Base-by-base conservation (phyloP, 2,888 invertebrate genomes). In the Dyspetes luteomarginatus region DNA sequence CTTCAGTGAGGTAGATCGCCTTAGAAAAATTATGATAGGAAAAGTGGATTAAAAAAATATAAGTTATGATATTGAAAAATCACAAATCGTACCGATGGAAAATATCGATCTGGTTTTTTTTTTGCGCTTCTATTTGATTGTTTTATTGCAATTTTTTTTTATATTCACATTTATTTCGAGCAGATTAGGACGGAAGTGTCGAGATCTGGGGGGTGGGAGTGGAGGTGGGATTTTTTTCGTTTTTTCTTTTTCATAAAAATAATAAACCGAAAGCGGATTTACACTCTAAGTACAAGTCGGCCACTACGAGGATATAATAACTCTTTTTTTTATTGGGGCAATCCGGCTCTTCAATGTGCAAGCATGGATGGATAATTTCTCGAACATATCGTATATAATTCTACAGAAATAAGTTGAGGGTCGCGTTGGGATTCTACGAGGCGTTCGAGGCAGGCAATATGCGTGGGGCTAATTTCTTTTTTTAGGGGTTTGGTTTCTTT, bases 391-490 rank as follows among this genome's bases (percentile, higher is more conserved):
- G 78, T 81, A 82, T 28, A 64, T 60, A 69, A 69, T 68, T 74
- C 81, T 78, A 82, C 77, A 74, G 68, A 77, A 77, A 68, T 73
- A 77, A 72, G 43, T 81, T 65, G 50, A 76, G 76, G 68, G 65
- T 62, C 85, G 84, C 75, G 24, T 69, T 60, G 78, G 85, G 84
- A 82, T 81, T 86, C 87, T 87, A 88, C 82, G 84, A 86, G 88
- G 85, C 83, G 81, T 83, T 88, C 79, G 86, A 87, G 87, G 84
- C 89, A 89, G 89, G 88, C 89, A 89, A 84, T 85, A 89, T 89
- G 89, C 89, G 88, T 89, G 88, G 75, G 74, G 72, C 78, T 73
- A 74, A 60, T 56, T 72, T 74, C 55, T 73, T 43, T 65, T 50
- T 52, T 60, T 36, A 26, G 28, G 26, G 56, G 30, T 28, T 43